These are phyloP conservation scores for Acyrthosiphon pisum DNA, from an alignment of 1,140 invertebrate genomes.

Conservation along the genomic window DNA sequence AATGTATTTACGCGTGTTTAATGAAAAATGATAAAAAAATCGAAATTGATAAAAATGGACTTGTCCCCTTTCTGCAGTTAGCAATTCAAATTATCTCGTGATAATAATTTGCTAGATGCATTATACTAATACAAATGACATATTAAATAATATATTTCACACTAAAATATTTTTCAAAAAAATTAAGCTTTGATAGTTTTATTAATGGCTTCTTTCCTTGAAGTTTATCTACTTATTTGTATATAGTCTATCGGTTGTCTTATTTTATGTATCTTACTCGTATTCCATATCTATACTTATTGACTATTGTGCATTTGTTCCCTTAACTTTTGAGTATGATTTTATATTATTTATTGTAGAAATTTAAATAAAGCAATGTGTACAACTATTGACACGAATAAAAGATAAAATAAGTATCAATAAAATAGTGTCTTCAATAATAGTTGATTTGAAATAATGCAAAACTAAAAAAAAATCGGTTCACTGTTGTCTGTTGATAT, in stretches of 20 bases:
- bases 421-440: neutral
- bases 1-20: too few relatives aligned
- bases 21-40: too few relatives aligned
- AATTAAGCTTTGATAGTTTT: neutral
- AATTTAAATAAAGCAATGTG: too few relatives aligned
- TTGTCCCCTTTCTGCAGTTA: too few relatives aligned
- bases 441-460: neutral
- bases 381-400: neutral
- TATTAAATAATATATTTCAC: neutral
- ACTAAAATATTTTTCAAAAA: neutral
- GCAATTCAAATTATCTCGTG: too few relatives aligned
- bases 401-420: neutral
- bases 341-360: neutral
- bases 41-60: too few relatives aligned
- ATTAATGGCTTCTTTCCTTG: neutral
- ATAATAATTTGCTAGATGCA: too few relatives aligned
- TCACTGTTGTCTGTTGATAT: neutral
- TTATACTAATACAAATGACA: neutral
- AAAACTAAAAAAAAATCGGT: neutral
- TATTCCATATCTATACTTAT: neutral
- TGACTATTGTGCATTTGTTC: too few relatives aligned
- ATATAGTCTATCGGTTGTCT: neutral
- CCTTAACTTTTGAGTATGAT: neutral
- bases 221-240: neutral
- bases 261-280: neutral